Base-by-base conservation (phyloP, 2,113 vertebrate species). In the Nettapus auritus region DNA sequence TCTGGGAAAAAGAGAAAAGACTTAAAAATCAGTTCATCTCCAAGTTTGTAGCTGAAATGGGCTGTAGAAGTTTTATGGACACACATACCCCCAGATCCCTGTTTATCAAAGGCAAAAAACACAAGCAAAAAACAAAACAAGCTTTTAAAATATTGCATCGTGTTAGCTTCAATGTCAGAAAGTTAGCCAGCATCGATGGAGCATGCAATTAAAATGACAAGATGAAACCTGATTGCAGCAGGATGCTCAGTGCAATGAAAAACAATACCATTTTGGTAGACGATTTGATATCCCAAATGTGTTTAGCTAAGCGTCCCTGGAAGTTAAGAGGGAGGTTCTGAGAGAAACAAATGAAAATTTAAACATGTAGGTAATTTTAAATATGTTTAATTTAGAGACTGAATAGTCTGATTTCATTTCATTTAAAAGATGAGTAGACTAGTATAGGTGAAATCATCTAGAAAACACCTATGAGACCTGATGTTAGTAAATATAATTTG, bases 131-230 rank as follows among this genome's bases (percentile, higher is more conserved):
- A 79, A 66, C 9, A 80, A 55, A 75, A 34, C 8, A 60, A 70
- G 3, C 1, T 79, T 89, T 76, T 68, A 33, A 70, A 85, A 52
- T 52, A 34, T 8, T 48, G 6, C 4, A 3, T 40, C 50, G 34
- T 2, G 2, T 34, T 84, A 67, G 8, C 19, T 86, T 74, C 38
- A 44, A 29, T 16, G 7, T 79, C 55, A 77, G 44, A 91, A 94
- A 82, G 63, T 67, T 95, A 76, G 50, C 80, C 78, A 67, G 56
- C 69, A 57, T 95, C 82, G 88, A 40, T 68, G 48, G 18, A 93
- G 31, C 62, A 89, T 75, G 31, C 88, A 91, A 78, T 93, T 94
- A 95, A 92, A 95, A 90, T 36, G 6, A 86, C 29, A 81, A 92
- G 75, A 78, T 55, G 50, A 77, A 93, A 84, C 40, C 7, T 89